These are phyloP conservation scores for Mellivora capensis DNA, from an alignment of 2,113 vertebrate species.

Conservation along the genomic window DNA sequence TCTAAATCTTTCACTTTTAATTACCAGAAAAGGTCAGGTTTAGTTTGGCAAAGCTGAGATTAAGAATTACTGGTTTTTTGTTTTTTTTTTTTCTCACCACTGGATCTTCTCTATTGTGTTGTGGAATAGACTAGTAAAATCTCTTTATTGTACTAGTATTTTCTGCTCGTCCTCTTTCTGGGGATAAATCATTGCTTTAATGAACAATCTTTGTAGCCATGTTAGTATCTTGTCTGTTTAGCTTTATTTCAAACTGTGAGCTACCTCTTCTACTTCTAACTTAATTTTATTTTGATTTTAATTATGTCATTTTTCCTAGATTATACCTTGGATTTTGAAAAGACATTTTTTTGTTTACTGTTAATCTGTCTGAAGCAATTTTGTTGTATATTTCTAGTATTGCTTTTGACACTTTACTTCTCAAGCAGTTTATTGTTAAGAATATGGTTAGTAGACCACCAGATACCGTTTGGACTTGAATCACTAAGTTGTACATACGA, in stretches of 20 bases:
- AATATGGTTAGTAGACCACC: not conserved
- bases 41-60: slow-evolving; percentile 4
- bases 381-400: not conserved
- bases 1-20: not conserved
- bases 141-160: not conserved
- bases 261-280: not conserved
- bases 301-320: slow-evolving; percentile 1
- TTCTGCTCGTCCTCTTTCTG: not conserved
- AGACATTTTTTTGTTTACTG: not conserved
- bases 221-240: not conserved
- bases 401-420: not conserved
- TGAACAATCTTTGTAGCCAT: not conserved
- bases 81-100: not conserved
- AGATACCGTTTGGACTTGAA: not conserved
- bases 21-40: not conserved
- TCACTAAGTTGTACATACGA: not conserved
- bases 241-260: not conserved
- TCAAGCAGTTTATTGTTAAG: not conserved
- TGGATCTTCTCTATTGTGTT: not conserved
- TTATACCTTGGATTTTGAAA: slow-evolving; percentile 2
- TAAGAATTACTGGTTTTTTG: not conserved
- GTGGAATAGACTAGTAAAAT: too few species aligned
- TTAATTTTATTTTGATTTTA: slow-evolving; percentile 16
- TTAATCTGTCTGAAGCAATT: not conserved
- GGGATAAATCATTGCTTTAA: not conserved